Conservation (phyloP, 2,113 vertebrate species). For the Syngnathus typhle region DNA sequence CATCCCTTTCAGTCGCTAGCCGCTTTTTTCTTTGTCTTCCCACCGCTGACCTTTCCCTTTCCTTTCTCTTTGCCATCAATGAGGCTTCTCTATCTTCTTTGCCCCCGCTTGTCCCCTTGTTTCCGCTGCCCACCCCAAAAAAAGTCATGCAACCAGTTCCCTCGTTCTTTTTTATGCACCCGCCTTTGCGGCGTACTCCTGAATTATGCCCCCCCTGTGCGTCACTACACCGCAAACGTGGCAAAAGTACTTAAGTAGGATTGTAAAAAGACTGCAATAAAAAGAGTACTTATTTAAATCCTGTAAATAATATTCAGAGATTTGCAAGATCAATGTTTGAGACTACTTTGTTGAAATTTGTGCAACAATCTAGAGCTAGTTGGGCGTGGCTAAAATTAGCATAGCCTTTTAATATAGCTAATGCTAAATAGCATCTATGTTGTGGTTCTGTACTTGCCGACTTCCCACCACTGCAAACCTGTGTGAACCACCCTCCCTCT, state of each 20-base stretch:
- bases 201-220: slow-evolving; percentile 16
- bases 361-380: not conserved
- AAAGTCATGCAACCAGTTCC: slow-evolving; percentile 39
- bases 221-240: slow-evolving; percentile 11
- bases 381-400: not conserved
- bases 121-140: slow-evolving; percentile 47
- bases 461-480: not conserved
- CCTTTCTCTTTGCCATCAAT: slow-evolving; percentile 41
- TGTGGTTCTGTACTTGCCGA: too few relatives aligned
- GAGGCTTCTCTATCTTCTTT: slow-evolving; percentile 35
- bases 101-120: slow-evolving; percentile 34
- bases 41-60: slow-evolving; percentile 57
- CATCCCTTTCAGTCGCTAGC: slow-evolving; percentile 57
- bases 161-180: slow-evolving; percentile 23
- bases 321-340: not conserved
- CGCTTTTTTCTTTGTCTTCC: slow-evolving; percentile 33
- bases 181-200: slow-evolving; percentile 1
- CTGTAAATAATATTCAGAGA: not conserved
- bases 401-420: too few relatives aligned
- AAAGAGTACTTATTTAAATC: too few relatives aligned
- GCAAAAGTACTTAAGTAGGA: not conserved
- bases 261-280: not conserved
- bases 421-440: too few relatives aligned
- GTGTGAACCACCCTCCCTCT: not conserved
- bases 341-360: too few relatives aligned